A percentile compares a stretch with the other conserved stretches of the same genome.
Evolutionary conservation across 2,113 vertebrate genomes (phyloP).

Genomic region (Phaethornis superciliosus): DNA sequence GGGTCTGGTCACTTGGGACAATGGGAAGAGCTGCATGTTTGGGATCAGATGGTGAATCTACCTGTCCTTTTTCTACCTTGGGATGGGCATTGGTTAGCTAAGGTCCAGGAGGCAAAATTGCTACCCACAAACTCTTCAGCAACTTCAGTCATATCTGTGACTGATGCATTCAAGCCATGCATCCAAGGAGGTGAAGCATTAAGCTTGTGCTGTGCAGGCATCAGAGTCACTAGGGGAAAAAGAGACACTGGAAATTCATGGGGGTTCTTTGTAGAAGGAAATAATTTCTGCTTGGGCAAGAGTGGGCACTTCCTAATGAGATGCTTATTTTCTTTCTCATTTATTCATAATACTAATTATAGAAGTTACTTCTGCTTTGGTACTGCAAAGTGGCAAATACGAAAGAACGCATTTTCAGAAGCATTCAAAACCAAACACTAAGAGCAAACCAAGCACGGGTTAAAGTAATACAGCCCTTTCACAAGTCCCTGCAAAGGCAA

Average conservation of each 20-base stretch:
- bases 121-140: not conserved
- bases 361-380: not conserved
- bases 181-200: not conserved
- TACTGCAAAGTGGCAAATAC: not conserved
- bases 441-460: not conserved
- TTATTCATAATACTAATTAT: not conserved
- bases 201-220: not conserved
- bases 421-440: not conserved
- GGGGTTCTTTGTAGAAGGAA: not conserved
- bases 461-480: not conserved
- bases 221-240: not conserved
- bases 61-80: not conserved
- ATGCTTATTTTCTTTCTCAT: not conserved
- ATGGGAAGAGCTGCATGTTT: accelerated
- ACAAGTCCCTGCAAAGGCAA: not conserved
- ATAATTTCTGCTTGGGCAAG: not conserved
- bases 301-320: not conserved
- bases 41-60: not conserved
- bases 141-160: not conserved
- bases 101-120: not conserved
- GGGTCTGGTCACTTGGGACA: not conserved
- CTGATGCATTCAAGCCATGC: too few species aligned
- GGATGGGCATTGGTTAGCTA: not conserved
- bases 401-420: not conserved
- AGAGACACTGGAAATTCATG: not conserved